Evolutionary conservation across 64 coral and sea anemone genomes (phyloP).

Genomic region (Cladopsammia gracilis): DNA sequence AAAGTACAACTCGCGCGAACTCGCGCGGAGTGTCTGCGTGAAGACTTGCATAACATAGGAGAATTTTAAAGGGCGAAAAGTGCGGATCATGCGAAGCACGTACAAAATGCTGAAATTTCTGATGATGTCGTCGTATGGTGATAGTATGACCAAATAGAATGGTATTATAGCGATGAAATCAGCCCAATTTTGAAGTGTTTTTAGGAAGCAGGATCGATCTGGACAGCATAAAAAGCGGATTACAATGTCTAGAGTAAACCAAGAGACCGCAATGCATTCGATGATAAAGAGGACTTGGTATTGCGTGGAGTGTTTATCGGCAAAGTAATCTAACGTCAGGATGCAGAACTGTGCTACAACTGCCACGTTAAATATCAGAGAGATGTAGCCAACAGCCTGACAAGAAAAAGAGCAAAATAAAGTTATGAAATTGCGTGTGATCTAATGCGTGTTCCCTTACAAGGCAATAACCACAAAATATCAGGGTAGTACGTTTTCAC

Average conservation of each 20-base stretch:
- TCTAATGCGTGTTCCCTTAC: too few species aligned
- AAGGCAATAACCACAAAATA: too few species aligned
- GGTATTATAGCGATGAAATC: slow-evolving; percentile 90
- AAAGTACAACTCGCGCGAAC: slow-evolving; percentile 92
- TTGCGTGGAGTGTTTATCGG: slow-evolving; percentile 64
- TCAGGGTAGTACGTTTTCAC: too few species aligned
- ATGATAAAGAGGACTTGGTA: slow-evolving; percentile 79
- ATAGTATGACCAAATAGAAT: slow-evolving; percentile 76
- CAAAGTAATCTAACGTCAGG: slow-evolving; percentile 78
- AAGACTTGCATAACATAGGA: slow-evolving; percentile 98
- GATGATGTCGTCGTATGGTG: slow-evolving; percentile 71
- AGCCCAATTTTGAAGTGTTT: slow-evolving; percentile 91
- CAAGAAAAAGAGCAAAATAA: background rate
- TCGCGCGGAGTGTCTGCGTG: slow-evolving; percentile 93
- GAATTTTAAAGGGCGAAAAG: slow-evolving; percentile 92
- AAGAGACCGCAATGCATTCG: slow-evolving; percentile 78
- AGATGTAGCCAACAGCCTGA: slow-evolving; percentile 81
- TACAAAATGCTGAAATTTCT: slow-evolving; percentile 89
- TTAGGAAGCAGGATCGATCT: slow-evolving; percentile 68
- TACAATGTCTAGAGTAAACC: slow-evolving; percentile 87
- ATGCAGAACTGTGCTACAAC: slow-evolving; percentile 92
- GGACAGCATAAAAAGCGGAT: slow-evolving; percentile 81
- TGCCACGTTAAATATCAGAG: slow-evolving; percentile 85
- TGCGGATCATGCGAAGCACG: slow-evolving; percentile 79
- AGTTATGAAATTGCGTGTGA: background rate